These are phyloP conservation scores for Pemphredon lugubris DNA, from an alignment of 2,888 invertebrate species.

Conservation along the genomic window DNA sequence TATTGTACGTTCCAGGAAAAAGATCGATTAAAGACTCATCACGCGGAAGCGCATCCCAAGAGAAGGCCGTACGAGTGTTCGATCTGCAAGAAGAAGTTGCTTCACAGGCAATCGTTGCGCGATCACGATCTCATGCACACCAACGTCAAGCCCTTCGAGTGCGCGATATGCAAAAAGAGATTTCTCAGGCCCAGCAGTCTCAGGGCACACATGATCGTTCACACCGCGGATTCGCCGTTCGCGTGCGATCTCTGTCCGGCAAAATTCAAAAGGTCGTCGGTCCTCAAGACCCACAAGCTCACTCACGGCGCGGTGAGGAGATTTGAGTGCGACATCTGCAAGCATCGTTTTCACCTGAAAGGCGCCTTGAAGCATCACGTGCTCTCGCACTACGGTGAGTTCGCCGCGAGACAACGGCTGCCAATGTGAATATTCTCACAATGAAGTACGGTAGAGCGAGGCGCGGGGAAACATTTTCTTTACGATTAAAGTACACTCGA, in stretches of 20 bases:
- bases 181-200: constrained; percentile 57
- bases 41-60: constrained; percentile 15
- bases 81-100: constrained; percentile 56
- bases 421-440: constrained; percentile 49
- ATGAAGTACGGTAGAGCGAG: constrained; percentile 10
- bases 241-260: constrained; percentile 56
- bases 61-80: constrained; percentile 43
- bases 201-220: constrained; percentile 58
- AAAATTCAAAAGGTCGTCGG: constrained; percentile 61
- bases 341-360: constrained; percentile 60
- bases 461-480: constrained; percentile 1
- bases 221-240: constrained; percentile 57
- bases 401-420: background rate
- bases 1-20: constrained; percentile 28
- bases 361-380: constrained; percentile 63
- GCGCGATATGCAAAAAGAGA: constrained; percentile 53
- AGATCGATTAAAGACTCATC: constrained; percentile 29
- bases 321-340: constrained; percentile 66
- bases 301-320: constrained; percentile 54
- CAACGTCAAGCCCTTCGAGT: constrained; percentile 55
- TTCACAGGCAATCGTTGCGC: constrained; percentile 48
- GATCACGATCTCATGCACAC: constrained; percentile 56
- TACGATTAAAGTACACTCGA: constrained; percentile 9
- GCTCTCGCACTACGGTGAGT: constrained; percentile 58
- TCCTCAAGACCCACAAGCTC: constrained; percentile 59